Evolutionary conservation across 2,888 invertebrate genomes (phyloP).

Genomic region (Podotricha telesiphe): DNA sequence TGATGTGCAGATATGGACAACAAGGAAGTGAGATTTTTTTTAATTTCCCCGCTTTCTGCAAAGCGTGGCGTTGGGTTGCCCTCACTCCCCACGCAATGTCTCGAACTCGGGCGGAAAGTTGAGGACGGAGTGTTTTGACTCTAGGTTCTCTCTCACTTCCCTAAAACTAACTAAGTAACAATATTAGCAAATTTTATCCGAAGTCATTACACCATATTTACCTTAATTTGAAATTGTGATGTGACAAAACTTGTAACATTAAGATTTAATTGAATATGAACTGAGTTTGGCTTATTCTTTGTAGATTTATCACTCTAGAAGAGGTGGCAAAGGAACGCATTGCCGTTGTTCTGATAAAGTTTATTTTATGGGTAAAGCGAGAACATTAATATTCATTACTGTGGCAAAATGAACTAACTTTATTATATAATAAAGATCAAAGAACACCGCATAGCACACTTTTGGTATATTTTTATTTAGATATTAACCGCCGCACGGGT

Average conservation of each 20-base stretch:
- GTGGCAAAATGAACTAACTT: slow-evolving; percentile 79
- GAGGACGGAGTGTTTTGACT: no score
- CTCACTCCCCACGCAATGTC: no score
- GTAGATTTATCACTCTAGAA: slow-evolving; percentile 72
- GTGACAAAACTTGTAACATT: slow-evolving; percentile 25
- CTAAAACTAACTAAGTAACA: no score
- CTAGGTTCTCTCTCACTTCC: no score
- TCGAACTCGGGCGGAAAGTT: no score
- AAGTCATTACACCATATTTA: slow-evolving; percentile 56
- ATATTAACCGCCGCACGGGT: slow-evolving; percentile 34
- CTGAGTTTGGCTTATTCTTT: slow-evolving; percentile 75
- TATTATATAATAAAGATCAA: slow-evolving; percentile 79
- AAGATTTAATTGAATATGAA: slow-evolving; percentile 73
- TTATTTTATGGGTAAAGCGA: slow-evolving; percentile 81
- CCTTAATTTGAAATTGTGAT: slow-evolving; percentile 57
- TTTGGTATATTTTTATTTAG: slow-evolving; percentile 52
- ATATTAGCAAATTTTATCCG: background rate
- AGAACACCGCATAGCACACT: slow-evolving; percentile 56
- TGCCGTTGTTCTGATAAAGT: slow-evolving; percentile 75
- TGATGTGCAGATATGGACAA: no score
- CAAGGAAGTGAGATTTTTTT: no score
- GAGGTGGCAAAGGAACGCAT: slow-evolving; percentile 59
- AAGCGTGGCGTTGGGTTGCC: no score
- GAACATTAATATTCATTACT: slow-evolving; percentile 82
- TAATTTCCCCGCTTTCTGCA: no score